Base-by-base conservation (phyloP, 2,113 vertebrate genomes). In the Calyptommatus sinebrachiatus region DNA sequence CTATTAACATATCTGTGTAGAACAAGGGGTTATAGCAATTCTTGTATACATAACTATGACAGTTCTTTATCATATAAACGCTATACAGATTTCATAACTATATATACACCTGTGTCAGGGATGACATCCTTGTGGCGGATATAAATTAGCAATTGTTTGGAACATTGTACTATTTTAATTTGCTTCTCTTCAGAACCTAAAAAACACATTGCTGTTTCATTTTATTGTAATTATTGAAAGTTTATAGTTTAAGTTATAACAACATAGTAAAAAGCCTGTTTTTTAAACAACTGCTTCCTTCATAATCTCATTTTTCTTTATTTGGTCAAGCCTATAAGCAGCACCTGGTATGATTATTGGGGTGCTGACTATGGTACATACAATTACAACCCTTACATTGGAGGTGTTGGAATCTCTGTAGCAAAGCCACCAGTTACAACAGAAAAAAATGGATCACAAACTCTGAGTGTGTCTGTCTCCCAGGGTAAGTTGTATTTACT, bases 291-390 rank as follows among this genome's bases (percentile, higher is more conserved):
- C 35, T 66, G 62, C 46, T 26, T 69, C 10, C 31, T 73, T 1
- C 77, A 10, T 28, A 86, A 46, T 65, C 74, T 85, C 80, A 24
- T 18, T 69, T 67, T 74, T 72, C 78, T 20, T 22, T 72, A 0
- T 83, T 91, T 75, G 50, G 10, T 86, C 86, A 91, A 99, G 98
- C 98, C 98, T 66, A 99, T 99, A 93, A 99, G 98, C 94, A 99
- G 97, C 91, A 99, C 98, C 2, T 99, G 98, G 98, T 99, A 99
- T 20, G 98, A 99, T 92, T 99, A 99, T 90, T 99, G 98, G 98
- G 98, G 98, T 70, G 96, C 98, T 21, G 98, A 99, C 91, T 99
- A 99, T 84, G 97, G 97, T 31, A 98, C 98, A 1, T 99, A 99
- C 84, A 99, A 97, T 88, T 99, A 99, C 91, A 99, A 98, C 88